phyloP scores from a whole-genome alignment of 2,113 vertebrate species.

The Nannobrachium achirus region DNA sequence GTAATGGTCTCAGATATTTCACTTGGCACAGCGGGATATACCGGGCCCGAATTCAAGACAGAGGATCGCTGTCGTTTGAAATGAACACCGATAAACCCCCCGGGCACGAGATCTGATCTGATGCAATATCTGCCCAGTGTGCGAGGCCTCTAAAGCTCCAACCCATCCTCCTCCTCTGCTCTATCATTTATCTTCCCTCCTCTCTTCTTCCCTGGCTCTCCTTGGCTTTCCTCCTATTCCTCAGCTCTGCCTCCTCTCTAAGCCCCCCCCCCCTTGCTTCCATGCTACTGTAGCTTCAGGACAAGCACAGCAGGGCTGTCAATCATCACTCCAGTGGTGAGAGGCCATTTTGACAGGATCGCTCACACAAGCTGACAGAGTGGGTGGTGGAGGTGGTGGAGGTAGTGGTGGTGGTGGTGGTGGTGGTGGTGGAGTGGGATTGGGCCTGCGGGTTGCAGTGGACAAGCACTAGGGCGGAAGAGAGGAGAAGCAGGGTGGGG shows the following conservation, averaged over 20 bases:
- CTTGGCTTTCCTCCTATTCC: too few relatives aligned
- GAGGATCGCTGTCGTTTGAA: too few relatives aligned
- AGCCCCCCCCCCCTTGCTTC: not conserved
- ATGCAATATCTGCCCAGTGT: too few relatives aligned
- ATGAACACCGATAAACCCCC: too few relatives aligned
- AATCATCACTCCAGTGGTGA: slow-evolving; percentile 55
- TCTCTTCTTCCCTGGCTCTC: not conserved
- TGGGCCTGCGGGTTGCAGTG: slow-evolving; percentile 32
- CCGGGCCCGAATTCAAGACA: too few relatives aligned
- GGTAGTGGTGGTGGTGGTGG: slow-evolving; percentile 11
- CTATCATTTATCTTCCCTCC: slow-evolving; percentile 52
- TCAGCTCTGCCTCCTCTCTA: not conserved
- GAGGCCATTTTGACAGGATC: slow-evolving; percentile 60
- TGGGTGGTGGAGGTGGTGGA: not conserved
- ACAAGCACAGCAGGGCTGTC: slow-evolving; percentile 51
- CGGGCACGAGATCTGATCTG: too few relatives aligned
- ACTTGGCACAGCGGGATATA: too few relatives aligned
- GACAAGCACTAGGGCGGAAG: slow-evolving; percentile 15
- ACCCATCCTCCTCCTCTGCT: slow-evolving; percentile 19
- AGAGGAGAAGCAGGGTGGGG: slow-evolving; percentile 15
- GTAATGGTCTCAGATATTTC: too few relatives aligned
- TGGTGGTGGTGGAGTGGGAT: slow-evolving; percentile 1
- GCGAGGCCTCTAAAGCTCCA: not conserved
- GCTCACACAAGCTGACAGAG: slow-evolving; percentile 42
- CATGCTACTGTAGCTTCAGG: not conserved